phyloP scores from a whole-genome alignment of 2,888 invertebrate species.

The Agrotis exclamationis region DNA sequence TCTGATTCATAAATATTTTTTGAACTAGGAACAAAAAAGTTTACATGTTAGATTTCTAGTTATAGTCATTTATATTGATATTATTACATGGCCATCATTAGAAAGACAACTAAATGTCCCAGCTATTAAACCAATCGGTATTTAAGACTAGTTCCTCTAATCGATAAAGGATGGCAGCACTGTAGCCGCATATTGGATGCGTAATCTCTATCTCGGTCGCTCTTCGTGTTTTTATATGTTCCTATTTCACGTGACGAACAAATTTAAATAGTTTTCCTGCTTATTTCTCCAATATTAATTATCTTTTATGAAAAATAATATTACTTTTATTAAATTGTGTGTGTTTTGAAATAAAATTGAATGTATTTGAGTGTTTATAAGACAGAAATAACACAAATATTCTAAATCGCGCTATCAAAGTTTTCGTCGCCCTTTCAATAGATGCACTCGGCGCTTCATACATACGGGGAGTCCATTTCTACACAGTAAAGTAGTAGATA shows the following conservation, averaged over 20 bases:
- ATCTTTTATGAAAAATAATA: neutral
- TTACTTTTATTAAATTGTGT: no score
- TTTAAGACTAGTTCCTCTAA: constrained; percentile 12
- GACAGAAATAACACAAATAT: neutral
- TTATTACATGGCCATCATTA: neutral
- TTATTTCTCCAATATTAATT: neutral
- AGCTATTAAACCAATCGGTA: constrained; percentile 6
- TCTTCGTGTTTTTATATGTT: neutral
- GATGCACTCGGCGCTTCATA: no score
- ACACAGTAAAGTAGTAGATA: constrained; percentile 40
- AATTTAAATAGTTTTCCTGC: neutral
- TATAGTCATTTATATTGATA: no score
- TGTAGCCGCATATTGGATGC: neutral
- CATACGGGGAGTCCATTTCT: constrained; percentile 46
- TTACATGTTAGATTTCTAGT: no score
- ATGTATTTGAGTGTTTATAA: rapidly evolving
- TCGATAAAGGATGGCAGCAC: constrained; percentile 42
- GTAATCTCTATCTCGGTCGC: constrained; percentile 30
- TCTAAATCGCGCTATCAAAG: constrained; percentile 36
- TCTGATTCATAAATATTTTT: no score
- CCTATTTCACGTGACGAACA: constrained; percentile 2
- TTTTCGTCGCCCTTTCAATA: constrained; percentile 11
- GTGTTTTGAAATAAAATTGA: rapidly evolving
- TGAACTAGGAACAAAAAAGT: no score
- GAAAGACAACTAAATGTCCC: no score